Evolutionary conservation across 2,113 vertebrate species (phyloP).

Genomic region (Myocastor coypus): DNA sequence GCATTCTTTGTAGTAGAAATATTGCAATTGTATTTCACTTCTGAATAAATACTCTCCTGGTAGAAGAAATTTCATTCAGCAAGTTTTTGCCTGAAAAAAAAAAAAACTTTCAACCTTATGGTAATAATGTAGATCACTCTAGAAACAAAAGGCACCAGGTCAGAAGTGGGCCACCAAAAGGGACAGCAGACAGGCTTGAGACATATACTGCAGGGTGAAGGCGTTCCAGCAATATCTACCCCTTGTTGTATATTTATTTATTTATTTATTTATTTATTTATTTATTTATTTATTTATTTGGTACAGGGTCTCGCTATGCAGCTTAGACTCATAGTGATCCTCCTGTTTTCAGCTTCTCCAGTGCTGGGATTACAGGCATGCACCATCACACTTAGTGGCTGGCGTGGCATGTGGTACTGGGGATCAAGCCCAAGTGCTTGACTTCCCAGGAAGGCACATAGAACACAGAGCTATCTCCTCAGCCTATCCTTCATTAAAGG

Average conservation of each 20-base stretch:
- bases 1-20: too few relatives aligned
- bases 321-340: too few relatives aligned
- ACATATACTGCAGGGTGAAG: neutral
- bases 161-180: neutral
- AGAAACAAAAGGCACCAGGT: neutral
- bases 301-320: too few relatives aligned
- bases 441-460: too few relatives aligned
- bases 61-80: neutral
- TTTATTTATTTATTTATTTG: too few relatives aligned
- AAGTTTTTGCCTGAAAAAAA: neutral
- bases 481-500: neutral
- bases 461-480: too few relatives aligned
- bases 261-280: too few relatives aligned
- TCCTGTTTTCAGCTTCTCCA: too few relatives aligned
- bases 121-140: neutral
- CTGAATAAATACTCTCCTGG: neutral
- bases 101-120: neutral
- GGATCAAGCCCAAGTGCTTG: too few relatives aligned
- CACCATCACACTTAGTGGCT: too few relatives aligned
- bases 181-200: neutral
- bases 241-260: neutral
- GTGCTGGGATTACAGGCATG: too few relatives aligned
- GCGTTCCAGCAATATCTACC: fast-evolving
- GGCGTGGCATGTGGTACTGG: too few relatives aligned
- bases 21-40: neutral